Percentiles rank a stretch among this genome's conserved stretches.
These are phyloP conservation scores for Neoseiulus cucumeris DNA, from an alignment of 1,140 invertebrate species.

Conservation along the genomic window DNA sequence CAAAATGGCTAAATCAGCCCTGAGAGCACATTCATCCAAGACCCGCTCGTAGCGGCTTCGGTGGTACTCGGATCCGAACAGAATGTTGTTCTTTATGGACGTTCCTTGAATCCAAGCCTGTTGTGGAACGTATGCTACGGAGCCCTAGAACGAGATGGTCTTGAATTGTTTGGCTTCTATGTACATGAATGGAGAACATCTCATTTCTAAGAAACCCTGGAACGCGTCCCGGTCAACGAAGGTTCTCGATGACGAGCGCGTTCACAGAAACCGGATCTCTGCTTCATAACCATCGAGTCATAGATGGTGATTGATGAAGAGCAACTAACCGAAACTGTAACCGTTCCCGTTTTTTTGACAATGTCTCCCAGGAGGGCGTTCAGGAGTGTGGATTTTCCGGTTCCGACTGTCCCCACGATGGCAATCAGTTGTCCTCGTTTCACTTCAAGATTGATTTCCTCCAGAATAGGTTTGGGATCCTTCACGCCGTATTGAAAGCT, in stretches of 20 bases:
- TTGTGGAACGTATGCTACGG: conserved; percentile 30
- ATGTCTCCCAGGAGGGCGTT: conserved; percentile 35
- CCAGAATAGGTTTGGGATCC: conserved; percentile 15
- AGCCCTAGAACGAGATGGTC: conserved; percentile 16
- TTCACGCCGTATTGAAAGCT: conserved; percentile 18
- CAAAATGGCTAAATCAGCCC: conserved; percentile 20
- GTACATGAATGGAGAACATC: no score
- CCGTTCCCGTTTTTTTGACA: conserved; percentile 26
- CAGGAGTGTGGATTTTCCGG: conserved; percentile 36
- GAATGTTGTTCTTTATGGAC: conserved; percentile 30
- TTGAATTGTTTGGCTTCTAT: no score
- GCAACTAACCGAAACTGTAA: conserved; percentile 26
- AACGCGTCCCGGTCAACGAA: no score
- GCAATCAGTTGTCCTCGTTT: conserved; percentile 37
- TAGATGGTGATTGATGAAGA: no score
- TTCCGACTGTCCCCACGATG: conserved; percentile 32
- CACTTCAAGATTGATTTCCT: conserved; percentile 20
- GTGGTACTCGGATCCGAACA: conserved; percentile 25
- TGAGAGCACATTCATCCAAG: conserved; percentile 20
- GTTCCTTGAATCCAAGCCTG: conserved; percentile 33
- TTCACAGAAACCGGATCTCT: no score
- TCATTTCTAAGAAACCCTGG: no score
- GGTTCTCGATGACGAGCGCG: no score
- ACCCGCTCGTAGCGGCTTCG: conserved; percentile 16
- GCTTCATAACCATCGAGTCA: no score